Conservation (phyloP, 2,888 invertebrate species). For the Diloba caeruleocephala region DNA sequence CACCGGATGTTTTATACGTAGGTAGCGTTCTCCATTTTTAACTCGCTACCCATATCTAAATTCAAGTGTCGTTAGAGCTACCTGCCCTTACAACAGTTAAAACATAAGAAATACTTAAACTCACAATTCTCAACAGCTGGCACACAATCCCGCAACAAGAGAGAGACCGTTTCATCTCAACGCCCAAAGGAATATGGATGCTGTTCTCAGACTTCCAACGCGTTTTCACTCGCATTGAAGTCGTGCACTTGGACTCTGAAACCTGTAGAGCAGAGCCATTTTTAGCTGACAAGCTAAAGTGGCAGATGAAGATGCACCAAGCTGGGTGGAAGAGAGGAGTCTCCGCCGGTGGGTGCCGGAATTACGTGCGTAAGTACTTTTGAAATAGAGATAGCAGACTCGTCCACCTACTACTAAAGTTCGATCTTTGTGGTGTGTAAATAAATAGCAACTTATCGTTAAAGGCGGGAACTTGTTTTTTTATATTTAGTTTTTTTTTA, state of each 20-base stretch:
- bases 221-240: conserved; percentile 94
- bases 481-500: too few species aligned
- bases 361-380: conserved; percentile 91
- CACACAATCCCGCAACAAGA: conserved; percentile 93
- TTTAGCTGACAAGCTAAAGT: conserved; percentile 92
- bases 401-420: too few species aligned
- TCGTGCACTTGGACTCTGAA: conserved; percentile 95
- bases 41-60: too few species aligned
- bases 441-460: too few species aligned
- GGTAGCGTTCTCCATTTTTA: too few species aligned
- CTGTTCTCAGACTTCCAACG: conserved; percentile 94
- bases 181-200: conserved; percentile 95
- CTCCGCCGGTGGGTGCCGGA: conserved; percentile 96
- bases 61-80: too few species aligned
- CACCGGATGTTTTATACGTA: too few species aligned
- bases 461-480: too few species aligned
- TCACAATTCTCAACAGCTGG: conserved; percentile 85
- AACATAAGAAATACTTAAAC: not conserved
- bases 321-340: conserved; percentile 96
- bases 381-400: not conserved
- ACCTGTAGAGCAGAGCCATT: conserved; percentile 95
- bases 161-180: conserved; percentile 91
- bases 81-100: not conserved
- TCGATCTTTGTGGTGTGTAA: too few species aligned
- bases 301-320: conserved; percentile 96